phyloP scores from a whole-genome alignment of 2,888 invertebrate genomes.

The Halictus quadricinctus region DNA sequence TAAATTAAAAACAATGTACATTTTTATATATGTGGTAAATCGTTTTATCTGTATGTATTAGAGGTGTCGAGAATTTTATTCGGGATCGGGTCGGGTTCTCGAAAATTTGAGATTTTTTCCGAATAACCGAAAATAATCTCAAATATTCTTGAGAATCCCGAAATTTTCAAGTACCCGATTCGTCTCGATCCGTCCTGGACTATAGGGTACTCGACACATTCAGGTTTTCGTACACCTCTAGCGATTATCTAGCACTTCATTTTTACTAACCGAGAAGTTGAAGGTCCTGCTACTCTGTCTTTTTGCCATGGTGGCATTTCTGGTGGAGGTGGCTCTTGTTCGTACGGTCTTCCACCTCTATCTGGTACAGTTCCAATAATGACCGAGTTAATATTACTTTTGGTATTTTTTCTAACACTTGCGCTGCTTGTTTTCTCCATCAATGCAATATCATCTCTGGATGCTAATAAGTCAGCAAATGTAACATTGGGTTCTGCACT shows the following conservation, averaged over 20 bases:
- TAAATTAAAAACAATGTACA: conserved; percentile 41
- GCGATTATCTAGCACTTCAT: neutral
- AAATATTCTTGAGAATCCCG: neutral
- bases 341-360: conserved; percentile 95
- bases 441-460: conserved; percentile 91
- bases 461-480: conserved; percentile 91
- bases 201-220: neutral
- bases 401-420: conserved; percentile 92
- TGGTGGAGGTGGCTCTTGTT: conserved; percentile 96
- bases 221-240: neutral
- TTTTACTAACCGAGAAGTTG: conserved; percentile 64
- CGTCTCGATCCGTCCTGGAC: neutral
- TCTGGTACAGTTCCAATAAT: conserved; percentile 97
- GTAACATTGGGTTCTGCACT: conserved; percentile 86
- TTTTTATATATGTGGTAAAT: neutral
- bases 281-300: conserved; percentile 83
- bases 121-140: neutral
- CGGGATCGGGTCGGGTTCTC: too few relatives aligned
- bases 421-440: conserved; percentile 97
- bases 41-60: neutral
- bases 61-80: neutral
- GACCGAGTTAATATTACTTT: conserved; percentile 92
- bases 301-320: conserved; percentile 99
- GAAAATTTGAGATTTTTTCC: too few relatives aligned
- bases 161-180: neutral